phyloP scores from a whole-genome alignment of 2,113 vertebrate genomes.

The Mormyrus lacerda region DNA sequence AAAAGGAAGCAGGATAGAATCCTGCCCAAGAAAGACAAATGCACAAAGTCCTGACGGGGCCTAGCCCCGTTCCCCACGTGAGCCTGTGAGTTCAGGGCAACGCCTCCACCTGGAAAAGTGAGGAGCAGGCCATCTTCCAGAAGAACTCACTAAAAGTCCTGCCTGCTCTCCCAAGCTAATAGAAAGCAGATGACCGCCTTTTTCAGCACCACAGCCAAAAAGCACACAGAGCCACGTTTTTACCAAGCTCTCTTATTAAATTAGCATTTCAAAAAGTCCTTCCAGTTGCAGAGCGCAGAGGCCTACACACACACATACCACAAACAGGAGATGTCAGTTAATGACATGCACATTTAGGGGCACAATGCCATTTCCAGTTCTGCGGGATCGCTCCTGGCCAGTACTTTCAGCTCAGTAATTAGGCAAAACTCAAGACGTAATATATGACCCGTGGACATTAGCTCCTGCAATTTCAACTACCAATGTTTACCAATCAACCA shows the following conservation, averaged over 20 bases:
- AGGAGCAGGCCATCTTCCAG: conserved; percentile 20
- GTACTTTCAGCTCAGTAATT: conserved; percentile 45
- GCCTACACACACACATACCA: neutral
- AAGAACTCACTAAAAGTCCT: conserved; percentile 17
- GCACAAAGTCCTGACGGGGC: neutral
- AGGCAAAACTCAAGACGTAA: conserved; percentile 37
- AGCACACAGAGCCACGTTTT: conserved; percentile 16
- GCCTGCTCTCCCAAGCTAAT: conserved; percentile 32
- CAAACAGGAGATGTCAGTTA: conserved; percentile 13
- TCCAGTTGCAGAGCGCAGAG: conserved; percentile 16
- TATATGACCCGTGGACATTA: conserved; percentile 48
- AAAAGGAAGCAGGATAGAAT: neutral
- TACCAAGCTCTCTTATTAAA: conserved; percentile 32
- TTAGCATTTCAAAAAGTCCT: conserved; percentile 26
- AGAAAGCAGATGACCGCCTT: conserved; percentile 35
- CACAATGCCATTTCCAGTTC: conserved; percentile 14
- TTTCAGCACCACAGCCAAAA: conserved; percentile 19
- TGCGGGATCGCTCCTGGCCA: conserved; percentile 11
- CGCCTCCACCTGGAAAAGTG: neutral
- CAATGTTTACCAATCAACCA: too few relatives aligned
- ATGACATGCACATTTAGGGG: conserved; percentile 14
- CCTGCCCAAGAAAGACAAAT: neutral
- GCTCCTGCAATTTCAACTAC: conserved; percentile 54
- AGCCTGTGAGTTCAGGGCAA: neutral
- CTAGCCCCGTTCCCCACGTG: neutral